Base-by-base conservation (phyloP, 2,888 invertebrate genomes). In the Zelleria hepariella region DNA sequence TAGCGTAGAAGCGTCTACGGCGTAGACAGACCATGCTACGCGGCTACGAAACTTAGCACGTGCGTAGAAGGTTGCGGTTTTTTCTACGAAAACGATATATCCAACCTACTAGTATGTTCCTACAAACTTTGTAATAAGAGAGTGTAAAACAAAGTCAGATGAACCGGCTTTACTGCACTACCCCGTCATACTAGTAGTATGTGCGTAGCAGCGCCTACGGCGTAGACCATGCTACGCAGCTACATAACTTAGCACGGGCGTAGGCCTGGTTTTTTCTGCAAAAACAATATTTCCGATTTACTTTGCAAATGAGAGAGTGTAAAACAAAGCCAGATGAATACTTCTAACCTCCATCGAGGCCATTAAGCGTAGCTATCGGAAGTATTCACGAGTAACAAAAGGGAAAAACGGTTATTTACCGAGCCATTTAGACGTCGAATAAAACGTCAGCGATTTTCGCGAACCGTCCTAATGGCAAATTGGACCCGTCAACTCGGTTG, bases 401-500 rank as follows among this genome's bases (percentile, higher is more conserved):
- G 20, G 20, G 27, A 27, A 23, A 55, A 55, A 8, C 26, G 53
- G 26, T 55, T 55, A 57, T 48, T 48, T 57, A 47, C 57, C 10
- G 57, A 58, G 63, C 62, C 59, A 65, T 63, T 65, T 64, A 64
- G 57, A 60, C 61, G 52, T 60, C 64, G 65, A 66, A 66, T 66
- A 62, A 62, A 64, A 61, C 63, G 52, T 63, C 65, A 64, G 61
- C 62, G 63, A 64, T 64, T 59, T 66, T 68, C 65, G 59, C 25
- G 53, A 25, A 25, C 53, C 53, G 49, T 25, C 42, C 56, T 59
- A 59, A 51, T 59, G 32, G 59, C 52, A 57, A 59, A 59, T 59
- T 27, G 56, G 56, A n/a, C 51, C 48, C 55, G 27, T 55, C 57
- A 59, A 57, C 57, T 59, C 51, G 32, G 55, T 49, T 42, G 55